A percentile compares a stretch with the other conserved stretches of the same genome.
Evolutionary conservation across 1,140 invertebrate species (phyloP).

Genomic region (Drosophila nannoptera): DNA sequence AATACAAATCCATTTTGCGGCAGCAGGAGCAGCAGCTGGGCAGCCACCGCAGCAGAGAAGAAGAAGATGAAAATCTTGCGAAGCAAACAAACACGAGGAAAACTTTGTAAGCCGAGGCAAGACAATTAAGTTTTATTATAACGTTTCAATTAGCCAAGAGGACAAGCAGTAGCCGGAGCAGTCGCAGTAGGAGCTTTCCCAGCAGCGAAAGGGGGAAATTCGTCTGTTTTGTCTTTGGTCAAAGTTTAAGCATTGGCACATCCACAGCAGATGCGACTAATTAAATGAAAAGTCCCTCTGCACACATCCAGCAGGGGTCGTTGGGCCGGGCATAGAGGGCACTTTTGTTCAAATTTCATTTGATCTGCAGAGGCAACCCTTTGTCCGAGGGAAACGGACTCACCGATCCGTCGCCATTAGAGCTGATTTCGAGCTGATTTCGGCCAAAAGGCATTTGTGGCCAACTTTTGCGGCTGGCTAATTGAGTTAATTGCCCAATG

Average conservation of each 20-base stretch:
- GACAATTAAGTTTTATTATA: conserved; percentile 62
- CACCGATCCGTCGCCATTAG: conserved; percentile 11
- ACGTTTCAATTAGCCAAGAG: conserved; percentile 65
- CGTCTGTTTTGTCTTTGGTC: conserved; percentile 49
- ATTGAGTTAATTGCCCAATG: conserved; percentile 59
- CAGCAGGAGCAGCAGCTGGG: too few species aligned
- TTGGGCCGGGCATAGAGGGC: conserved; percentile 47
- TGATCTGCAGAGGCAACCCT: conserved; percentile 32
- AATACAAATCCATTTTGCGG: too few species aligned
- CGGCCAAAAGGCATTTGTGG: conserved; percentile 24
- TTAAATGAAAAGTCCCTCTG: conserved; percentile 37
- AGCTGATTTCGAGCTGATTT: neutral
- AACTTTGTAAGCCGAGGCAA: conserved; percentile 46
- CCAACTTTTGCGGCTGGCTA: conserved; percentile 47
- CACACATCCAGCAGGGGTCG: neutral
- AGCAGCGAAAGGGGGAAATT: conserved; percentile 5
- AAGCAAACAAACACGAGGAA: conserved; percentile 18
- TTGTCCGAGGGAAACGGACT: neutral
- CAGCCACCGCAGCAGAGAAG: too few species aligned
- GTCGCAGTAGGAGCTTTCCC: neutral
- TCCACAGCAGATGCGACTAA: conserved; percentile 57
- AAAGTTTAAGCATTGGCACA: conserved; percentile 54
- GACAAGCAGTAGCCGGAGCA: conserved; percentile 37
- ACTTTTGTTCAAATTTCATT: conserved; percentile 62
- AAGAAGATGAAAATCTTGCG: neutral